phyloP scores from a whole-genome alignment of 2,113 vertebrate species.

The Psammodynastes pulverulentus region DNA sequence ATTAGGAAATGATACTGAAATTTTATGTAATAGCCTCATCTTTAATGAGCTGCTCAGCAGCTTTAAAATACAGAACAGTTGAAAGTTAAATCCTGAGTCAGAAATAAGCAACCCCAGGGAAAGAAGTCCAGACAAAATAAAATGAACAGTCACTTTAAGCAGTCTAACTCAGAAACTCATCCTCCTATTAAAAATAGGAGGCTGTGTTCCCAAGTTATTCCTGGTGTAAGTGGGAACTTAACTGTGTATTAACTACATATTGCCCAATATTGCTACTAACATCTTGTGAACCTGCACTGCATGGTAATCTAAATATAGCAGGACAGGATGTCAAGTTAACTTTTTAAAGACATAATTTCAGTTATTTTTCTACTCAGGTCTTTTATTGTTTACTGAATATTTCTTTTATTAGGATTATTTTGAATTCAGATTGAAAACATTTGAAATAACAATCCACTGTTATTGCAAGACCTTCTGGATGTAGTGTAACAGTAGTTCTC shows the following conservation, averaged over 20 bases:
- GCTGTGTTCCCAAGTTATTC: background rate
- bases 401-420: background rate
- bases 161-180: background rate
- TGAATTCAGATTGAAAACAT: background rate
- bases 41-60: conserved; percentile 34
- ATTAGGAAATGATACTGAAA: conserved; percentile 32
- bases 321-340: background rate
- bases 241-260: background rate
- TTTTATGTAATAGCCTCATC: conserved; percentile 30
- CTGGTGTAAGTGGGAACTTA: background rate
- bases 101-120: background rate
- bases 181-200: too few relatives aligned
- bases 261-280: background rate
- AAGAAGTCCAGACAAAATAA: background rate
- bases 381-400: background rate
- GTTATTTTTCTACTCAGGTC: background rate
- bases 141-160: background rate
- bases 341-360: background rate
- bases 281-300: background rate
- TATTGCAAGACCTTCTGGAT: background rate
- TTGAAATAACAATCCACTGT: background rate
- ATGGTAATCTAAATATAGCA: background rate
- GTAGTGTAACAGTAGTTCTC: background rate
- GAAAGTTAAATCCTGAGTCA: conserved; percentile 2
- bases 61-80: conserved; percentile 38